Percentiles rank a stretch among this genome's conserved stretches.
These are phyloP conservation scores for Ailuropoda melanoleuca DNA, from an alignment of 2,113 vertebrate genomes.

Conservation along the genomic window DNA sequence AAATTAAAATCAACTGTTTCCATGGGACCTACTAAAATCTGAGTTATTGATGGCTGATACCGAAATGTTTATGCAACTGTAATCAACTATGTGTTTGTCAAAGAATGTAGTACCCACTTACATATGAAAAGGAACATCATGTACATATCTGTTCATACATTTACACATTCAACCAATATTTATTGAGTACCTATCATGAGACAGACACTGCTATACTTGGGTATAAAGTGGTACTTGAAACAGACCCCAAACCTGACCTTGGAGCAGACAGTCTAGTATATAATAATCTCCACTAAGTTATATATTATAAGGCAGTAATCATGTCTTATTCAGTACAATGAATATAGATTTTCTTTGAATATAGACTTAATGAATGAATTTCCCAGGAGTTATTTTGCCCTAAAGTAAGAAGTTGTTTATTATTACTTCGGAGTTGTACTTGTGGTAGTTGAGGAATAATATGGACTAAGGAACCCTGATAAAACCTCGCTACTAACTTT, in stretches of 20 bases:
- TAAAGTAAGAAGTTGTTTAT: neutral
- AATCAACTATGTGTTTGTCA: neutral
- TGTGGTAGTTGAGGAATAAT: neutral
- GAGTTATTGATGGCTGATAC: neutral
- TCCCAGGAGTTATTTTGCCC: neutral
- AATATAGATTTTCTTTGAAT: constrained; percentile 29
- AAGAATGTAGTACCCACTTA: neutral
- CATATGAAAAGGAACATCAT: neutral
- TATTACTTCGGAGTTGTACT: neutral
- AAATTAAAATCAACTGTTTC: constrained; percentile 17
- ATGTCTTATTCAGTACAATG: constrained; percentile 9
- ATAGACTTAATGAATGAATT: constrained; percentile 5
- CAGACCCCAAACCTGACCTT: neutral
- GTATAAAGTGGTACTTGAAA: neutral
- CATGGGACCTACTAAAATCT: neutral
- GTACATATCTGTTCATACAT: neutral
- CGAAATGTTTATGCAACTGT: neutral
- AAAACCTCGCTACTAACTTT: neutral
- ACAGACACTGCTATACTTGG: neutral
- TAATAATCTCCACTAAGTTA: neutral
- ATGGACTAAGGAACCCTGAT: neutral
- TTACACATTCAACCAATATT: neutral
- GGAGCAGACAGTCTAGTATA: neutral
- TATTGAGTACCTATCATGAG: neutral
- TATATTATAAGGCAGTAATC: neutral